A percentile compares a stretch with the other conserved stretches of the same genome.
Evolutionary conservation across 2,113 vertebrate genomes (phyloP).

Genomic region (Jaculus jaculus): DNA sequence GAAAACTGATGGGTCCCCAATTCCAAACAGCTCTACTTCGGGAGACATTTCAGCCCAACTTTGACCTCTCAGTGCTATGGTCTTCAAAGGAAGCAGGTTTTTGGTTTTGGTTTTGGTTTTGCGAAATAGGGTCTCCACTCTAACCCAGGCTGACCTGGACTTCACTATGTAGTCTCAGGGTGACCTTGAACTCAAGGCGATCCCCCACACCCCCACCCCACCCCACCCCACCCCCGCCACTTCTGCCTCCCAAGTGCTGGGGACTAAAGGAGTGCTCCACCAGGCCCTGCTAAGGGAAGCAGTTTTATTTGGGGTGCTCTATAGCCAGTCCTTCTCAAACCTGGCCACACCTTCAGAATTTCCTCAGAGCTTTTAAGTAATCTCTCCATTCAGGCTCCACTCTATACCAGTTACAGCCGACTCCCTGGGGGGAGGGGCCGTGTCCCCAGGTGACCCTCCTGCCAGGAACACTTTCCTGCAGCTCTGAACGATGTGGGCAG

Average conservation of each 20-base stretch:
- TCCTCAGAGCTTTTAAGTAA: not conserved
- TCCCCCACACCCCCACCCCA: too few species aligned
- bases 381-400: not conserved
- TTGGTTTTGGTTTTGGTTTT: too few species aligned
- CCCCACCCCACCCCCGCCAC: too few species aligned
- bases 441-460: not conserved
- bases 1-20: too few species aligned
- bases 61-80: not conserved
- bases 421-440: not conserved
- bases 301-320: not conserved
- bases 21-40: not conserved
- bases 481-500: not conserved
- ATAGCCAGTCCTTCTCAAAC: not conserved
- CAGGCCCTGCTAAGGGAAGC: not conserved
- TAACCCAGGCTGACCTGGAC: too few species aligned
- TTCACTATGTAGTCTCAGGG: too few species aligned
- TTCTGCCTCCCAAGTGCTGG: too few species aligned
- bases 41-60: not conserved
- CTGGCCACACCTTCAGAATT: too few species aligned
- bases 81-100: not conserved
- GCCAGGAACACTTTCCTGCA: not conserved
- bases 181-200: too few species aligned
- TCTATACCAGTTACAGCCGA: not conserved
- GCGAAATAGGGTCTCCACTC: too few species aligned
- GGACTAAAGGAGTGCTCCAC: too few species aligned